Conservation (phyloP, 2,888 invertebrate genomes). For the Encarsia formosa region DNA sequence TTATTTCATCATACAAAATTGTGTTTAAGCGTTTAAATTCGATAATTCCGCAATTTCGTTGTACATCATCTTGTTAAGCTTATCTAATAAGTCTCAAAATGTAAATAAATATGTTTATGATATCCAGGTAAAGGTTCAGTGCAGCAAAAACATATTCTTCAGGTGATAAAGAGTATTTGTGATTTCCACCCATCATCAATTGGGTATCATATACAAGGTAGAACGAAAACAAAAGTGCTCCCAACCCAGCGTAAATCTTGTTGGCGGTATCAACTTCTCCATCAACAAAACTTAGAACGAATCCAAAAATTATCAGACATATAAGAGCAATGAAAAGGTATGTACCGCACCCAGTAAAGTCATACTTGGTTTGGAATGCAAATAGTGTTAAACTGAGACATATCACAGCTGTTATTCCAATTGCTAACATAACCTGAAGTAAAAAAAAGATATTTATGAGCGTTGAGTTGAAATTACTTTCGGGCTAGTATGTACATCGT, state of each 20-base stretch:
- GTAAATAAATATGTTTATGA: conserved; percentile 85
- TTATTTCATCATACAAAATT: too few relatives aligned
- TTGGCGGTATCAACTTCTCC: conserved; percentile 37
- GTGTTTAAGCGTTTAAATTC: too few relatives aligned
- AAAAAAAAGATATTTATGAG: too few relatives aligned
- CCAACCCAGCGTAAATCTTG: too few relatives aligned
- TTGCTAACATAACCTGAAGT: conserved; percentile 74
- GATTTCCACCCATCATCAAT: conserved; percentile 83
- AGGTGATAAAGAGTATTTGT: conserved; percentile 83
- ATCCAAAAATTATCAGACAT: conserved; percentile 74
- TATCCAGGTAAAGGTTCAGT: conserved; percentile 82
- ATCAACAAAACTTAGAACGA: conserved; percentile 62
- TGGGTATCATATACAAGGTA: conserved; percentile 87
- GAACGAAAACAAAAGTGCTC: background rate
- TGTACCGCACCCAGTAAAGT: conserved; percentile 78
- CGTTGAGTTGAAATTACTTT: too few relatives aligned
- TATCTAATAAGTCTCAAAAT: too few relatives aligned
- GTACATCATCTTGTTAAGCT: too few relatives aligned
- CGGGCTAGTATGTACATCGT: too few relatives aligned
- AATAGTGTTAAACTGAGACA: conserved; percentile 83
- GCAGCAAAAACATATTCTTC: conserved; percentile 94
- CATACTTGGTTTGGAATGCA: conserved; percentile 88
- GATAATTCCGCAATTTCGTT: too few relatives aligned
- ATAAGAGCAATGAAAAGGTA: conserved; percentile 71
- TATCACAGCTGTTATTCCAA: conserved; percentile 83